Evolutionary conservation across 2,888 invertebrate species (phyloP).

Genomic region (Plutella xylostella): DNA sequence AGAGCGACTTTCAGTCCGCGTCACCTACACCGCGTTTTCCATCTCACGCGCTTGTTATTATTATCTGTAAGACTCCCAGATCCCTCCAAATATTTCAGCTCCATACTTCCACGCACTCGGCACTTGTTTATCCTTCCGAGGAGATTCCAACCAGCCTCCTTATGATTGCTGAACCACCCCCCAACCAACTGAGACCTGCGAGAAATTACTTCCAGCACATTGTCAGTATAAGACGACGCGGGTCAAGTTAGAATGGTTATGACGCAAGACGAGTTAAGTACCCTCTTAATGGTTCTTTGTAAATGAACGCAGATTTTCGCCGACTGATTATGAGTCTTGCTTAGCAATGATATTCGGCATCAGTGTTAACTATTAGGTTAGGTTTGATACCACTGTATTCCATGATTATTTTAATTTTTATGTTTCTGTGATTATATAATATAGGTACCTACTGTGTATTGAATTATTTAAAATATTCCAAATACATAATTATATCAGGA

Average conservation of each 20-base stretch:
- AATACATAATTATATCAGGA: too few species aligned
- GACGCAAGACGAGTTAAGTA: slow-evolving; percentile 28
- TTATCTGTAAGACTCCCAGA: slow-evolving; percentile 32
- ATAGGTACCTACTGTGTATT: too few species aligned
- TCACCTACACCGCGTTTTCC: slow-evolving; percentile 6
- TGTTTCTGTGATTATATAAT: too few species aligned
- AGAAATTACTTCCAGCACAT: background rate
- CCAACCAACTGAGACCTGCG: slow-evolving; percentile 30
- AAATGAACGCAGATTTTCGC: slow-evolving; percentile 49
- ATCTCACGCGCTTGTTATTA: slow-evolving; percentile 21
- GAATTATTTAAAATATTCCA: too few species aligned
- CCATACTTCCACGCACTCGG: slow-evolving; percentile 63
- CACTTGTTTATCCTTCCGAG: slow-evolving; percentile 67
- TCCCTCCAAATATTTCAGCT: slow-evolving; percentile 41
- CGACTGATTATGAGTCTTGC: slow-evolving; percentile 37
- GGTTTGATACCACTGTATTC: too few species aligned
- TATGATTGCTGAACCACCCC: slow-evolving; percentile 61
- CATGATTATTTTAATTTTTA: too few species aligned
- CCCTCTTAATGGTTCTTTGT: slow-evolving; percentile 37
- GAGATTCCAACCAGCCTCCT: slow-evolving; percentile 61
- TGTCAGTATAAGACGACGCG: slow-evolving; percentile 8
- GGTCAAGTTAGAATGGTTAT: slow-evolving; percentile 31
- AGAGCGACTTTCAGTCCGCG: slow-evolving; percentile 24
- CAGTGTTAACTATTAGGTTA: background rate
- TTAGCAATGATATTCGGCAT: too few species aligned